Evolutionary conservation across 2,888 invertebrate genomes (phyloP).

Genomic region (Graphium colonna): DNA sequence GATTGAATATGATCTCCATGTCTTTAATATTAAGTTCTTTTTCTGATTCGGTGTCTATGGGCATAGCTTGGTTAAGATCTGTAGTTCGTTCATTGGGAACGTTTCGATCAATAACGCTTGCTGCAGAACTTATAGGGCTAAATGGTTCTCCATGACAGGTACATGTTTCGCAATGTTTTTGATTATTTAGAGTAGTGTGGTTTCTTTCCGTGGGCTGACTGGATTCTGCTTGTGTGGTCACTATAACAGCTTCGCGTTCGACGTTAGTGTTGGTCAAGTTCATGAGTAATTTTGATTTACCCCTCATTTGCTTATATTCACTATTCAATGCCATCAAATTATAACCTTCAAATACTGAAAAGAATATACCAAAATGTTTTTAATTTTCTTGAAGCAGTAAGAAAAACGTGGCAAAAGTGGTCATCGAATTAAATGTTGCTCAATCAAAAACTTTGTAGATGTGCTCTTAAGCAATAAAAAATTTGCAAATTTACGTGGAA

Average conservation of each 20-base stretch:
- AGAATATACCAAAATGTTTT: not conserved
- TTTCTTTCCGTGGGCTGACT: too few species aligned
- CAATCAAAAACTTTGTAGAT: too few species aligned
- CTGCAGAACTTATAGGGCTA: not conserved
- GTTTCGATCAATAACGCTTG: not conserved
- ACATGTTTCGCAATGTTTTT: constrained; percentile 8
- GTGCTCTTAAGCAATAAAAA: too few species aligned
- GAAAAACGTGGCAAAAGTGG: too few species aligned
- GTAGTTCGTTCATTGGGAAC: not conserved
- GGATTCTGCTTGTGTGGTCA: not conserved
- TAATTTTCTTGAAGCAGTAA: too few species aligned
- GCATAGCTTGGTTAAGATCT: not conserved
- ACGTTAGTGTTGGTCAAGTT: not conserved
- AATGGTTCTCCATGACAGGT: not conserved
- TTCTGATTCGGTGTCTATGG: not conserved
- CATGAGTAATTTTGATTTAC: constrained; percentile 25
- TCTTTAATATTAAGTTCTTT: constrained; percentile 28
- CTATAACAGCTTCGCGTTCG: not conserved
- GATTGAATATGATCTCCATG: constrained; percentile 27
- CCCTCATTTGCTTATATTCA: constrained; percentile 26
- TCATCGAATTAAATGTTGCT: too few species aligned
- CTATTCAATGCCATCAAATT: constrained; percentile 28
- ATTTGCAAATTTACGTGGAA: too few species aligned
- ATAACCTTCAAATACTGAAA: constrained; percentile 30
- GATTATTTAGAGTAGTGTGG: too few species aligned